Base-by-base conservation (phyloP, 2,888 invertebrate species). In the Nasonovia ribisnigri region DNA sequence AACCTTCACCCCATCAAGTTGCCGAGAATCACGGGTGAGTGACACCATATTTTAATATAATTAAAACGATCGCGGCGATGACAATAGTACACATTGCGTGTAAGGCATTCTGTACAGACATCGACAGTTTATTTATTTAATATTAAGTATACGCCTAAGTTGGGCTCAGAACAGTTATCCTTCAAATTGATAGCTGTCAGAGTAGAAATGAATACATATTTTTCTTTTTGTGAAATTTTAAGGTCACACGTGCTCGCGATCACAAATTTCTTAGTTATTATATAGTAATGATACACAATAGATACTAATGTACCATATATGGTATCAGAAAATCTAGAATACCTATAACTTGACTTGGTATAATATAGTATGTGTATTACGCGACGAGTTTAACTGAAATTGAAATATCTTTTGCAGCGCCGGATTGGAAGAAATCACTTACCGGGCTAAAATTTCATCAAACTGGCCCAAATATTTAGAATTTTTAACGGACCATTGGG, bases 21-120 rank as follows among this genome's bases (percentile, higher is more conserved):
- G 26, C 96, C 96, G 0, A 96, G 97, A 93, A 97, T 97, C 94
- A 97, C 97, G 0, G 97, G 96, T 96, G 91, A 67, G 60, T 29
- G 84, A 43, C n/a, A 24, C 36, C 36, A 20, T 29, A 48, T n/a
- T 67, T 36, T 51, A 51, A 36, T 87, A 48, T 5, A 4, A 51
- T 24, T 24, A 51, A 24, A 51, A 29, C 4, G 46, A 46, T 86
- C 1, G 11, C 43, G 4, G 29, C 1, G 20, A 77, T n/a, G 13
- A 3, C n/a, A n/a, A 16, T 86, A 29, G 29, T 86, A 43, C 2
- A 46, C 29, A 29, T 16, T 16, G 57, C 6, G 29, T 2, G 13
- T 16, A 46, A 0, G 29, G 46, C 16, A 46, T 86, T 29, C 3
- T 29, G n/a, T 86, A 86, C 43, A 36, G 20, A 8, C 36, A 77